phyloP scores from a whole-genome alignment of 2,888 invertebrate species.

The Oxyscelio sp. region DNA sequence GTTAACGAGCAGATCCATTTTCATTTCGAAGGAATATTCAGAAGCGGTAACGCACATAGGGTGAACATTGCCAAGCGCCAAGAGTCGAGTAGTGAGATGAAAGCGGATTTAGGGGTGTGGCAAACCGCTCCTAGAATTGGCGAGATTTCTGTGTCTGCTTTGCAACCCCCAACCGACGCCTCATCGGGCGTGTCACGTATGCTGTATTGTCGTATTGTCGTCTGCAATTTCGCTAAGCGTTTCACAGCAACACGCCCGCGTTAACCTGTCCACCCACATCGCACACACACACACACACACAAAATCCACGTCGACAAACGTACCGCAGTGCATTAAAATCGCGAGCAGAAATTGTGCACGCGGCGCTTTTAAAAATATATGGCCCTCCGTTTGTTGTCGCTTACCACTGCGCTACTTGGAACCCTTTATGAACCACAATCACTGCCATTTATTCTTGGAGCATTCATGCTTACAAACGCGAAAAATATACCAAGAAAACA shows the following conservation, averaged over 20 bases:
- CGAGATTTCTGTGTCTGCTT: conserved; percentile 87
- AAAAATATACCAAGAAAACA: conserved; percentile 47
- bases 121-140: conserved; percentile 87
- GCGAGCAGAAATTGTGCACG: conserved; percentile 57
- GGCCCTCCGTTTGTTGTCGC: conserved; percentile 42
- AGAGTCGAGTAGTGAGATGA: conserved; percentile 73
- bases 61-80: conserved; percentile 60
- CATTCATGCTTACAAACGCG: conserved; percentile 45
- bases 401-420: conserved; percentile 25
- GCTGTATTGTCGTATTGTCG: conserved; percentile 88
- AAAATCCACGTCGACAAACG: conserved; percentile 13
- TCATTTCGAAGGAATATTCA: conserved; percentile 77
- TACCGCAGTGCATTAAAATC: conserved; percentile 54
- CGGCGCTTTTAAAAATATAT: conserved; percentile 44
- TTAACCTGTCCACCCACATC: conserved; percentile 87
- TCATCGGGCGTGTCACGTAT: conserved; percentile 88
- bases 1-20: conserved; percentile 77
- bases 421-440: conserved; percentile 47
- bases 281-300: conserved; percentile 75
- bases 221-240: conserved; percentile 88
- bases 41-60: conserved; percentile 67
- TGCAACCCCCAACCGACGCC: conserved; percentile 80
- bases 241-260: conserved; percentile 84
- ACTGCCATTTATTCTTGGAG: conserved; percentile 59
- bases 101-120: conserved; percentile 83